These are phyloP conservation scores for Dendrolimus kikuchii DNA, from an alignment of 1,140 invertebrate species.

Conservation along the genomic window DNA sequence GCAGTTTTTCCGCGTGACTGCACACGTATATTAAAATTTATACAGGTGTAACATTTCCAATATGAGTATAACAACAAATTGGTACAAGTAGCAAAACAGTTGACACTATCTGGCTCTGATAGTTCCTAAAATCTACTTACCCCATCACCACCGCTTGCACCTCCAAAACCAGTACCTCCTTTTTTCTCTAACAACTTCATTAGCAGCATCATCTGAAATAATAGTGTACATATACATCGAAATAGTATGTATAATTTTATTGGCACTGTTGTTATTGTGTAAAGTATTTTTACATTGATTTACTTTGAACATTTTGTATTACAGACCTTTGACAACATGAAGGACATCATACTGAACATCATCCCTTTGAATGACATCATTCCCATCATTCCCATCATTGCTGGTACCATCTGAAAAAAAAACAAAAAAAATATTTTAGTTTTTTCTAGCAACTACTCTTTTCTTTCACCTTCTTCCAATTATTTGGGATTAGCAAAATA, in stretches of 20 bases:
- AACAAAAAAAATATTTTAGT: background rate
- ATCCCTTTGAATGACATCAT: constrained; percentile 75
- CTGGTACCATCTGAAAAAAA: constrained; percentile 57
- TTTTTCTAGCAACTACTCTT: background rate
- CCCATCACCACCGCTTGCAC: constrained; percentile 40
- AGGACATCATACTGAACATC: constrained; percentile 74
- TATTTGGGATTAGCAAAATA: too few relatives aligned
- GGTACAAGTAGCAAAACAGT: too few relatives aligned
- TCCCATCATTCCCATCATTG: constrained; percentile 72
- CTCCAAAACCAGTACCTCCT: constrained; percentile 43
- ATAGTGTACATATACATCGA: background rate
- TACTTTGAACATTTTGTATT: constrained; percentile 8
- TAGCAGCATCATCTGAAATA: constrained; percentile 65
- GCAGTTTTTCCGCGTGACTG: too few relatives aligned
- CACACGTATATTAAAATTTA: too few relatives aligned
- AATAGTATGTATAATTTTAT: too few relatives aligned
- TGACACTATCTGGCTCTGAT: background rate
- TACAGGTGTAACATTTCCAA: too few relatives aligned
- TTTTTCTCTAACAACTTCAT: constrained; percentile 72
- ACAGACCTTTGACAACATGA: constrained; percentile 72
- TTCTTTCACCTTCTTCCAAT: background rate
- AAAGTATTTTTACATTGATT: background rate
- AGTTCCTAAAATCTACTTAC: constrained; percentile 24
- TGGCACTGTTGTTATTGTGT: too few relatives aligned
- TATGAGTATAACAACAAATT: too few relatives aligned